phyloP scores from a whole-genome alignment of 2,888 invertebrate species.

The Resseliella maxima region DNA sequence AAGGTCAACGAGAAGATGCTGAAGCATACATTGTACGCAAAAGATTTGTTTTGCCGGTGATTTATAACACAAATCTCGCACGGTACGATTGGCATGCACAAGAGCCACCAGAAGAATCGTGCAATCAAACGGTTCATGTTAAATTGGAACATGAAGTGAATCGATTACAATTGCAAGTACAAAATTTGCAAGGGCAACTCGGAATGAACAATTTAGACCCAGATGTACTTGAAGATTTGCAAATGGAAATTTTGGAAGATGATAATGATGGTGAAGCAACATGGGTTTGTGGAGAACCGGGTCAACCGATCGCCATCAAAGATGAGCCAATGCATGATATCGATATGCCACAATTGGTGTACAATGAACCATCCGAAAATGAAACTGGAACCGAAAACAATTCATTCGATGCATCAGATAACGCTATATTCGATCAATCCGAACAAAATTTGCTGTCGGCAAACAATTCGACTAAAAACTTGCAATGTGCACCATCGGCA shows the following conservation, averaged over 20 bases:
- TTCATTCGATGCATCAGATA: too few species aligned
- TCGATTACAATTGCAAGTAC: not conserved
- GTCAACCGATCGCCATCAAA: not conserved
- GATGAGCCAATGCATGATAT: not conserved
- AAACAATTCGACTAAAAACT: too few species aligned
- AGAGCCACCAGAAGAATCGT: not conserved
- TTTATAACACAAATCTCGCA: not conserved
- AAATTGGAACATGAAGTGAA: not conserved
- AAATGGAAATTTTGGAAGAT: not conserved
- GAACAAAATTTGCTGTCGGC: too few species aligned
- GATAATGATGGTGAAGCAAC: not conserved
- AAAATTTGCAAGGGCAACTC: not conserved
- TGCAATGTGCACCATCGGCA: too few species aligned
- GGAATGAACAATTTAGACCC: not conserved
- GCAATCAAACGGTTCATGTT: conserved; percentile 12
- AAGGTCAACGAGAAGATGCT: not conserved
- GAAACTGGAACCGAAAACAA: not conserved
- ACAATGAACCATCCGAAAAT: not conserved
- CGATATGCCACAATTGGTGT: not conserved
- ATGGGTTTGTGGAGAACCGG: not conserved
- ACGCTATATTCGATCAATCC: too few species aligned
- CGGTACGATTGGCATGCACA: not conserved
- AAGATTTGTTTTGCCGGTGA: not conserved
- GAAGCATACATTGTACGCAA: not conserved
- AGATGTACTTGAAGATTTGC: not conserved